These are phyloP conservation scores for Scrobipalpa atriplicella DNA, from an alignment of 2,888 invertebrate species.

Conservation along the genomic window DNA sequence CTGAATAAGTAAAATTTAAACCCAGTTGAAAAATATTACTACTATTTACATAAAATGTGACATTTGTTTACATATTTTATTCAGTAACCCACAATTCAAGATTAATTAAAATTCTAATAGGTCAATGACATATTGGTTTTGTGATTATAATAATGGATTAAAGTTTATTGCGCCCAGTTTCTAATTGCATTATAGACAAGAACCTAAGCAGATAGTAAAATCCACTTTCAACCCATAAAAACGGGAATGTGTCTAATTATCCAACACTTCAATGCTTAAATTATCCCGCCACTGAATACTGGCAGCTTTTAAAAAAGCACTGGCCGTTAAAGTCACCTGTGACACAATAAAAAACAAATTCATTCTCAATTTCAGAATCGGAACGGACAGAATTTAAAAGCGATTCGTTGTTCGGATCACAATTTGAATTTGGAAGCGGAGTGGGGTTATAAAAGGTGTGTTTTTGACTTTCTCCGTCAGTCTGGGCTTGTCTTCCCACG, in stretches of 20 bases:
- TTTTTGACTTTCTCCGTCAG: constrained; percentile 75
- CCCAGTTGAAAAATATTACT: too few relatives aligned
- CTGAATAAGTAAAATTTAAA: too few relatives aligned
- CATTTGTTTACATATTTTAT: neutral
- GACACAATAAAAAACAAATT: constrained; percentile 63
- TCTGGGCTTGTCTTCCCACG: constrained; percentile 74
- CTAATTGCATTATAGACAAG: neutral
- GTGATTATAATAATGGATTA: neutral
- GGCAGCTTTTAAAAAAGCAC: constrained; percentile 26
- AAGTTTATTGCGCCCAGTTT: neutral
- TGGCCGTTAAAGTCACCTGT: constrained; percentile 43
- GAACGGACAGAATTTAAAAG: constrained; percentile 58
- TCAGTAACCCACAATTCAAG: neutral
- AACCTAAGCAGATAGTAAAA: neutral
- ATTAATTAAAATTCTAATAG: neutral
- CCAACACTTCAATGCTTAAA: constrained; percentile 25
- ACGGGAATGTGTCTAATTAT: constrained; percentile 28
- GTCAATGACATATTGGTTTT: constrained; percentile 15
- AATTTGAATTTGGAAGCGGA: constrained; percentile 67
- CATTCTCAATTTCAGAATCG: constrained; percentile 55
- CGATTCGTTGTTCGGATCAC: constrained; percentile 71
- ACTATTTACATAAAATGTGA: neutral
- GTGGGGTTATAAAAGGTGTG: constrained; percentile 69
- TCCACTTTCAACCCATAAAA: constrained; percentile 25
- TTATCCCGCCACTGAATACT: constrained; percentile 29